These are phyloP conservation scores for Lepidochrysops patricia DNA, from an alignment of 2,888 invertebrate genomes.

Conservation along the genomic window DNA sequence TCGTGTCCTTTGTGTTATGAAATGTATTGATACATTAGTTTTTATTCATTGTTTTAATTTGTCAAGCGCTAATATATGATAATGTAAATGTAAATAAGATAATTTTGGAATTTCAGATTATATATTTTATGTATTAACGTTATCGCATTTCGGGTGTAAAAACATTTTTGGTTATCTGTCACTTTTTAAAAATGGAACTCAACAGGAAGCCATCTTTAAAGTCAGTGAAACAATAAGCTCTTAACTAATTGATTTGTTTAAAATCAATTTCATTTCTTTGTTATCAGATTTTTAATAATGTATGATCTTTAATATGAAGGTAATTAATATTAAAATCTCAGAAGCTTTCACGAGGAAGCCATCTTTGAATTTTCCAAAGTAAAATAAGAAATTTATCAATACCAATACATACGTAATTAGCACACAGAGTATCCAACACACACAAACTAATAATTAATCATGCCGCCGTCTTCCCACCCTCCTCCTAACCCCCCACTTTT, in stretches of 20 bases:
- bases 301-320: no score
- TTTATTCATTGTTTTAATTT: not conserved
- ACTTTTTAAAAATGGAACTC: not conserved
- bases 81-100: no score
- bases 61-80: no score
- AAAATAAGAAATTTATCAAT: constrained; percentile 8
- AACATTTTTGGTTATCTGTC: not conserved
- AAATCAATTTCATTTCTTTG: no score
- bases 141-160: not conserved
- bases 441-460: constrained; percentile 74
- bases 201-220: not conserved
- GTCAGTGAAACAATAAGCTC: no score
- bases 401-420: constrained; percentile 27
- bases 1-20: not conserved
- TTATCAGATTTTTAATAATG: no score
- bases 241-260: no score
- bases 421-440: constrained; percentile 55
- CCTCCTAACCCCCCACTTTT: constrained; percentile 50
- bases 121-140: no score
- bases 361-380: not conserved
- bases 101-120: no score
- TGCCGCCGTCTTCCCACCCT: constrained; percentile 59
- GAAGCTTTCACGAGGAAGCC: not conserved
- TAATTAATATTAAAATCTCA: not conserved
- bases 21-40: not conserved